These are phyloP conservation scores for Netelia inedita DNA, from an alignment of 2,888 invertebrate species.

Conservation along the genomic window DNA sequence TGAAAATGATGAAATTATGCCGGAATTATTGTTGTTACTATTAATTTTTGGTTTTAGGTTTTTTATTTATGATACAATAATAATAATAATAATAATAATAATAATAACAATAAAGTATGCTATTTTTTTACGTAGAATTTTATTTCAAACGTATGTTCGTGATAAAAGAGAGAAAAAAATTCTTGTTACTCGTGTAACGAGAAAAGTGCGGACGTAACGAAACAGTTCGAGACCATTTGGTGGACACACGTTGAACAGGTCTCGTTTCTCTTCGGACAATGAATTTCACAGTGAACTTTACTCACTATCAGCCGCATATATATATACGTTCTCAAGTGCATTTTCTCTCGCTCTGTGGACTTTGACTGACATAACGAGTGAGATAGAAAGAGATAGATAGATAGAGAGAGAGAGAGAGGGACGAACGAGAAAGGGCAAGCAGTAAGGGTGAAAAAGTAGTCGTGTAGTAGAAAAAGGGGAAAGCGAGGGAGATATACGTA, in stretches of 20 bases:
- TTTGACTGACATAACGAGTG: conserved; percentile 62
- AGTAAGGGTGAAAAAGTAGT: background rate
- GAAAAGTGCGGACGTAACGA: conserved; percentile 28
- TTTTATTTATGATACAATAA: too few relatives aligned
- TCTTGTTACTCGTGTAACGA: conserved; percentile 26
- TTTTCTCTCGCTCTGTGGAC: conserved; percentile 64
- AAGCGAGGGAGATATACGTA: conserved; percentile 29
- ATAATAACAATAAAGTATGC: too few relatives aligned
- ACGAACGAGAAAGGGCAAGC: conserved; percentile 5
- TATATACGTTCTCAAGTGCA: conserved; percentile 61
- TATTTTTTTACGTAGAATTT: too few relatives aligned
- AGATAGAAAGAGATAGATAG: background rate
- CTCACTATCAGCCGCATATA: conserved; percentile 2
- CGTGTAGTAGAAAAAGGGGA: conserved; percentile 28
- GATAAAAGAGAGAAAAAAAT: conserved; percentile 21
- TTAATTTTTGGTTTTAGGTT: too few relatives aligned
- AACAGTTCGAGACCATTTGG: conserved; percentile 23
- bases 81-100: too few relatives aligned
- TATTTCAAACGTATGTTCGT: background rate
- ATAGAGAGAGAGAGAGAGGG: conserved; percentile 18
- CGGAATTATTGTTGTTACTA: too few relatives aligned
- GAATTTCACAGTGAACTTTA: conserved; percentile 67
- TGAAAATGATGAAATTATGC: too few relatives aligned
- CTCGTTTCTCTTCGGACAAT: conserved; percentile 68
- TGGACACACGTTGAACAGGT: conserved; percentile 48